phyloP scores from a whole-genome alignment of 2,888 invertebrate genomes.

The Plagiodera versicolora region DNA sequence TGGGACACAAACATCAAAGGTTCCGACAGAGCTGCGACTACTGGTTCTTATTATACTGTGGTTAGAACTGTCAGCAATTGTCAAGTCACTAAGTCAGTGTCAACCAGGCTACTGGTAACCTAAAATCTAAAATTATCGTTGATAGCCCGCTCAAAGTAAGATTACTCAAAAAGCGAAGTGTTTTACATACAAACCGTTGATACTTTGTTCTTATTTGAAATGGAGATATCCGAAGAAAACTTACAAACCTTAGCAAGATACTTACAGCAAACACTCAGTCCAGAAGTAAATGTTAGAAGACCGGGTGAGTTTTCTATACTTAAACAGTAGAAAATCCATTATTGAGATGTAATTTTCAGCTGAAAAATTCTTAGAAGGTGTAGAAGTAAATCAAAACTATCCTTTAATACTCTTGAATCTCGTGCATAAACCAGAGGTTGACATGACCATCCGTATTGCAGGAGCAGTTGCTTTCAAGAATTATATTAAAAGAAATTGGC shows the following conservation, averaged over 20 bases:
- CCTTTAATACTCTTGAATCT: slow-evolving; percentile 82
- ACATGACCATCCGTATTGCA: slow-evolving; percentile 81
- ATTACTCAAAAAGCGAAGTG: too few species aligned
- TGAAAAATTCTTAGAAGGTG: slow-evolving; percentile 87
- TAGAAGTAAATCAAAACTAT: slow-evolving; percentile 90
- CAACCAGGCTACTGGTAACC: background rate
- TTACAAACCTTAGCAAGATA: slow-evolving; percentile 79
- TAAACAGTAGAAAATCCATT: background rate
- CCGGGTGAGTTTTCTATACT: slow-evolving; percentile 68
- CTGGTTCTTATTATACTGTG: too few species aligned
- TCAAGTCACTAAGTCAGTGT: background rate
- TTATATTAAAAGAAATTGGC: slow-evolving; percentile 95
- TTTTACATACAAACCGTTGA: background rate
- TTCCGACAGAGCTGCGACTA: too few species aligned
- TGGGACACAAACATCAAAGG: too few species aligned
- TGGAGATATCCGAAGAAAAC: slow-evolving; percentile 90
- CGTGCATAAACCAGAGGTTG: slow-evolving; percentile 79
- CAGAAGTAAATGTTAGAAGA: slow-evolving; percentile 77
- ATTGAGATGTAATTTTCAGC: slow-evolving; percentile 60
- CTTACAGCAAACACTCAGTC: slow-evolving; percentile 84
- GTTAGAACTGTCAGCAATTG: too few species aligned
- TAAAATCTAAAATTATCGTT: too few species aligned
- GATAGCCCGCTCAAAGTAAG: too few species aligned
- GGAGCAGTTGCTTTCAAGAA: slow-evolving; percentile 97
- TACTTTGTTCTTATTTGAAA: slow-evolving; percentile 48